Evolutionary conservation across 92 coral and sea anemone genomes (phyloP), one percentile per base, ranked within the genome.

Genomic region (Diadumene lineata): DNA sequence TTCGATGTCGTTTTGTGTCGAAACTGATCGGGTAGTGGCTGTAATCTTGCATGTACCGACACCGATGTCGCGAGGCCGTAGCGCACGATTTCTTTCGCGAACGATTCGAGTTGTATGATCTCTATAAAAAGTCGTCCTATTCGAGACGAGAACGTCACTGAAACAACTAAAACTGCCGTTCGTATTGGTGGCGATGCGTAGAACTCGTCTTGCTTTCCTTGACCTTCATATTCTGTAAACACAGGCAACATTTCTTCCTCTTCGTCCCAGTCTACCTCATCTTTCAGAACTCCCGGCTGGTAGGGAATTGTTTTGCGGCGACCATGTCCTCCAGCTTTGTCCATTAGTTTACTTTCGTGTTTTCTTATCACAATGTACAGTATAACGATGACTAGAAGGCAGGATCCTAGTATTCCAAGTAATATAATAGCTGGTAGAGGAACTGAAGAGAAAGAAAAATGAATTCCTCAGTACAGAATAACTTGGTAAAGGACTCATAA

Each of bases 1-100:
- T 78, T 86, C 28, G 91, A 77, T 58, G 75, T 57, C 74, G 91
- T 86, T 71, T 67, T 86, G 70, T 82, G 78, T 17, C 91, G 84
- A 64, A 72, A 86, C 66, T 77, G 77, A 51, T 77, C 76, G 22
- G 87, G 61, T 19, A 78, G 32, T 19, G 91, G 91, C 67, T 76
- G 78, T 32, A 86, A 43, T 34, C 81, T 73, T 17, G 81, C 80
- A 60, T 86, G 91, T 13, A 86, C 61, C 56, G 69, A 60, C 71
- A 86, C 73, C 21, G 81, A 53, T 28, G 84, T 29, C 0, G 86
- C 76, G 44, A 80, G 21, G n/a, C 78, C 78, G 50, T 69, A 70
- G 3, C 23, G 50, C 29, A 76, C 29, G 24, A 86, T 50, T 27
- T 28, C 79, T 46, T 77, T 72, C 30, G 91, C 84, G 21, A 86